Evolutionary conservation across 2,797 vertebrate genomes (phyloP).

Genomic region (Erpetoichthys calabaricus): DNA sequence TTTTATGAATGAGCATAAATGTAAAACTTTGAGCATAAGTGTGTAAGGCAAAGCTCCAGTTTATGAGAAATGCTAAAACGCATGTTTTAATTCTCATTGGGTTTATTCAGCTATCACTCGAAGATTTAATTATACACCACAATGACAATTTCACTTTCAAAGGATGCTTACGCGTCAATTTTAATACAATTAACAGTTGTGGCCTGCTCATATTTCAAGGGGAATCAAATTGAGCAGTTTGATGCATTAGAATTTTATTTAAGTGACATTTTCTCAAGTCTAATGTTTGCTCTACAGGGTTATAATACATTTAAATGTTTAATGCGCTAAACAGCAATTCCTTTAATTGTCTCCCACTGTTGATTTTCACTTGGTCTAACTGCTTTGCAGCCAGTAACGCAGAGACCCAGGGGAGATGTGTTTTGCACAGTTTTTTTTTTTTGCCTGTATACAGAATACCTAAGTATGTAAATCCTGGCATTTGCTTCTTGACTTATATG

Average conservation of each 20-base stretch:
- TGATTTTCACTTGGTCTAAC: not conserved
- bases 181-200: not conserved
- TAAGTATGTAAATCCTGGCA: slow-evolving; percentile 2
- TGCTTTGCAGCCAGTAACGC: not conserved
- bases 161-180: not conserved
- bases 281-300: not conserved
- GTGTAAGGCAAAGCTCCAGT: too few relatives aligned
- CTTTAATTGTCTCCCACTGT: not conserved
- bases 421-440: not conserved
- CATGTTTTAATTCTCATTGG: not conserved
- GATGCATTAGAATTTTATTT: not conserved
- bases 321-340: not conserved
- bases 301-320: not conserved
- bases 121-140: not conserved
- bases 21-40: too few relatives aligned
- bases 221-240: not conserved
- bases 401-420: not conserved
- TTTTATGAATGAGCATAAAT: too few relatives aligned
- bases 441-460: not conserved
- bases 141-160: not conserved
- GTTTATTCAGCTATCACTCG: not conserved
- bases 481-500: slow-evolving; percentile 4
- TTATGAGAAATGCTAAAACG: too few relatives aligned
- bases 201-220: not conserved
- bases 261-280: not conserved